Percentiles rank a stretch among this genome's conserved stretches.
phyloP scores from a whole-genome alignment of 2,888 invertebrate species.

The Hydriomena furcata region DNA sequence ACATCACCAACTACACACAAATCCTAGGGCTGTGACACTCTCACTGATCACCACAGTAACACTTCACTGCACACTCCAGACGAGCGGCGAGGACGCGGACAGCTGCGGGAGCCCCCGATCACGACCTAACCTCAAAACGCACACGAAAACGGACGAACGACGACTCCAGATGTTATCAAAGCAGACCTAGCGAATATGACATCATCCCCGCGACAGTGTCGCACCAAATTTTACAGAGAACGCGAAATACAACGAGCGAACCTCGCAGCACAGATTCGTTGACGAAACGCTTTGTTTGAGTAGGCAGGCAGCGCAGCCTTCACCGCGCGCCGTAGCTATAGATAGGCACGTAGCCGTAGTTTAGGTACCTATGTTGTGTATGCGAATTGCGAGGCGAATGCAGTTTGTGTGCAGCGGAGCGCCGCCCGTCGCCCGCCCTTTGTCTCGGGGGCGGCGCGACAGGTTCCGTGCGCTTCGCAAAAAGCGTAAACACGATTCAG shows the following conservation, averaged over 20 bases:
- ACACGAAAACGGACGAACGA: slow-evolving; percentile 64
- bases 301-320: slow-evolving; percentile 77
- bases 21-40: slow-evolving; percentile 38
- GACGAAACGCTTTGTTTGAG: slow-evolving; percentile 81
- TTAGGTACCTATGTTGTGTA: too few species aligned
- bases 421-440: slow-evolving; percentile 58
- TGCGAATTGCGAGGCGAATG: slow-evolving; percentile 60
- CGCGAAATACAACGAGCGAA: slow-evolving; percentile 58
- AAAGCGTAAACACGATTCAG: slow-evolving; percentile 78
- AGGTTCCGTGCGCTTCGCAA: slow-evolving; percentile 66
- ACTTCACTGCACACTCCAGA: slow-evolving; percentile 41
- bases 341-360: slow-evolving; percentile 53
- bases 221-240: slow-evolving; percentile 64
- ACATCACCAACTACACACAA: slow-evolving; percentile 38
- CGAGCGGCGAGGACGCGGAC: slow-evolving; percentile 25
- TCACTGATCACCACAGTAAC: slow-evolving; percentile 49
- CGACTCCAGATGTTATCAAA: slow-evolving; percentile 73
- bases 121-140: slow-evolving; percentile 79
- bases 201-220: slow-evolving; percentile 59
- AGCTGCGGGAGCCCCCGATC: slow-evolving; percentile 52
- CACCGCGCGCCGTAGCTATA: slow-evolving; percentile 69
- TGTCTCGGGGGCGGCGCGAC: slow-evolving; percentile 71
- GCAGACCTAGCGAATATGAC: slow-evolving; percentile 55
- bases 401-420: slow-evolving; percentile 57
- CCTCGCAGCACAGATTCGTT: slow-evolving; percentile 67